phyloP scores from a whole-genome alignment of 2,797 vertebrate species.

The Sebastiscus albofasciatus region DNA sequence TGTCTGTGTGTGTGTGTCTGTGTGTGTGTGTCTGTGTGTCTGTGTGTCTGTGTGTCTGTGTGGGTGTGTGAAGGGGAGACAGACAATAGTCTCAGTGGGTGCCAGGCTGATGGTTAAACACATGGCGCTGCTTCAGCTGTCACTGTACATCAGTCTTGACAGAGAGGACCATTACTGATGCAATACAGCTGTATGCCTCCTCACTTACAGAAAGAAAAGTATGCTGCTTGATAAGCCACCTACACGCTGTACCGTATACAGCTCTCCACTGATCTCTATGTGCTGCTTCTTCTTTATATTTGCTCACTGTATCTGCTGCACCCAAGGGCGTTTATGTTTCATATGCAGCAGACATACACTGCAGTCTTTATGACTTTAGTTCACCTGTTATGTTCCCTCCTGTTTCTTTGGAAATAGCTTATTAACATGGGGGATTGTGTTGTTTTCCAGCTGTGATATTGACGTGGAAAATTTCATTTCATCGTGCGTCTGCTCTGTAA shows the following conservation, averaged over 20 bases:
- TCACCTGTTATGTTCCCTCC: not conserved
- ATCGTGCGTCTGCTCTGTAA: not conserved
- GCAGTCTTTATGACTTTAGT: not conserved
- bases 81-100: constrained; percentile 30
- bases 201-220: constrained; percentile 18
- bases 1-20: not conserved
- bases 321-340: constrained; percentile 9
- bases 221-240: constrained; percentile 20
- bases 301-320: constrained; percentile 1
- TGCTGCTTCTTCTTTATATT: constrained; percentile 1
- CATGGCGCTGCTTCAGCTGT: constrained; percentile 41
- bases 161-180: constrained; percentile 11
- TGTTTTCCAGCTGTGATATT: not conserved
- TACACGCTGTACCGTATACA: constrained; percentile 16
- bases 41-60: not conserved
- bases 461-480: not conserved
- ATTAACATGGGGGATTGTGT: not conserved
- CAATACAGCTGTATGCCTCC: constrained; percentile 1
- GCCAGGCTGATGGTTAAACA: constrained; percentile 33
- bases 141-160: constrained; percentile 8
- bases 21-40: not conserved
- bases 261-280: constrained; percentile 4
- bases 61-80: not conserved
- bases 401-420: not conserved
- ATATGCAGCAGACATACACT: not conserved